Percentiles rank a stretch among this genome's conserved stretches.
Evolutionary conservation across 2,113 vertebrate species (phyloP).

Genomic region (Erpornis zantholeuca): DNA sequence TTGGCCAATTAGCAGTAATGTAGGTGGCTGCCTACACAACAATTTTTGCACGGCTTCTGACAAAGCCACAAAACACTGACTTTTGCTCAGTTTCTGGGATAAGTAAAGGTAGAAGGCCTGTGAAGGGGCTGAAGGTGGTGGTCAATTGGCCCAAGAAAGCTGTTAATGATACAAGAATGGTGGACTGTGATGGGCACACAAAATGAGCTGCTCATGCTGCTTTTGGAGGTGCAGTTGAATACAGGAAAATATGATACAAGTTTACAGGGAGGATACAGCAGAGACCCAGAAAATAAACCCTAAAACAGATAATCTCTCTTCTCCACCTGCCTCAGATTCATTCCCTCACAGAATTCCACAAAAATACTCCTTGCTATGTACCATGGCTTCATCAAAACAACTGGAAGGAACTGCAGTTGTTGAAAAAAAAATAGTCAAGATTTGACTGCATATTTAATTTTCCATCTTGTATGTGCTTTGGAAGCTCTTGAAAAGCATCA

Average conservation of each 20-base stretch:
- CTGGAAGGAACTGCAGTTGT: background rate
- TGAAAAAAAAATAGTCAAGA: background rate
- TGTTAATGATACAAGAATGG: background rate
- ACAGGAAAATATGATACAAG: background rate
- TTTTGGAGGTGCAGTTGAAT: background rate
- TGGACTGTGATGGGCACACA: background rate
- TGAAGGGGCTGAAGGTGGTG: background rate
- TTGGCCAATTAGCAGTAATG: background rate
- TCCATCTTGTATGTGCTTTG: background rate
- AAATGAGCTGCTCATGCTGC: background rate
- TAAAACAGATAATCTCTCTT: background rate
- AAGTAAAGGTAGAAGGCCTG: background rate
- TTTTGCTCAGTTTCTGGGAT: background rate
- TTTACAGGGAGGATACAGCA: background rate
- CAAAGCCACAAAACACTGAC: background rate
- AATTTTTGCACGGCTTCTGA: background rate
- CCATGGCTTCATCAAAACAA: background rate
- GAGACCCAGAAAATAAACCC: background rate
- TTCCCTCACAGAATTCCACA: background rate
- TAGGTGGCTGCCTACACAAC: background rate
- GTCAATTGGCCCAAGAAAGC: background rate
- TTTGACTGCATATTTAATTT: background rate
- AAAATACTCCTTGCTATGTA: background rate
- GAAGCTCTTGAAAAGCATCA: background rate
- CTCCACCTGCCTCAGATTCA: background rate